Evolutionary conservation across 1,140 invertebrate species (phyloP).

Genomic region (Eurytemora carolleeae): DNA sequence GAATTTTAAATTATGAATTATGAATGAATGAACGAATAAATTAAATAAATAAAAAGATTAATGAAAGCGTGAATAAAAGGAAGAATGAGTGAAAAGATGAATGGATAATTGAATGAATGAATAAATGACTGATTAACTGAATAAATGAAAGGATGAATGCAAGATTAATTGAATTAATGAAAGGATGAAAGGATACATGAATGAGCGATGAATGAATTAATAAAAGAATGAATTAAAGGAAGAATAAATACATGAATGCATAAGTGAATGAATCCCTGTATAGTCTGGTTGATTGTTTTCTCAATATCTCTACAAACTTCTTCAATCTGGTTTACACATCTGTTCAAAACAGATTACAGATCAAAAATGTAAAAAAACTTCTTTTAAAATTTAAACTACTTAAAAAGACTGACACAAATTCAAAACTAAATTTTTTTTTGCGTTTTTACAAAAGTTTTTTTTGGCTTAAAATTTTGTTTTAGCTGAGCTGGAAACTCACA

Average conservation of each 20-base stretch:
- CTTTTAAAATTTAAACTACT: background rate
- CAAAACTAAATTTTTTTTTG: background rate
- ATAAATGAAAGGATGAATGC: no score
- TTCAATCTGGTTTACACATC: constrained; percentile 39
- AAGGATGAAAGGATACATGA: background rate
- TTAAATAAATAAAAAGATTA: no score
- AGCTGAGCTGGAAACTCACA: background rate
- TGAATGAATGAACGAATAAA: no score
- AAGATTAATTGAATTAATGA: no score
- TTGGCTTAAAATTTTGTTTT: background rate
- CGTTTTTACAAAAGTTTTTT: background rate
- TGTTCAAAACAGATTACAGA: constrained; percentile 23
- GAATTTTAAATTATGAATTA: no score
- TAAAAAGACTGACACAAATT: background rate
- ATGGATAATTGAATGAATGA: no score
- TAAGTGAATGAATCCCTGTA: constrained; percentile 23
- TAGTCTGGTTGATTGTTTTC: constrained; percentile 37
- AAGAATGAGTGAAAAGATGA: no score
- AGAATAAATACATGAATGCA: background rate
- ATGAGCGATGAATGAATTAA: background rate
- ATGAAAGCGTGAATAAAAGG: no score
- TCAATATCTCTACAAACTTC: constrained; percentile 37
- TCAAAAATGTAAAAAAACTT: constrained; percentile 5
- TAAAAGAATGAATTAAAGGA: no score
- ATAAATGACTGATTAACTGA: no score